These are phyloP conservation scores for Fopius arisanus DNA, from an alignment of 1,140 invertebrate species.

Conservation along the genomic window DNA sequence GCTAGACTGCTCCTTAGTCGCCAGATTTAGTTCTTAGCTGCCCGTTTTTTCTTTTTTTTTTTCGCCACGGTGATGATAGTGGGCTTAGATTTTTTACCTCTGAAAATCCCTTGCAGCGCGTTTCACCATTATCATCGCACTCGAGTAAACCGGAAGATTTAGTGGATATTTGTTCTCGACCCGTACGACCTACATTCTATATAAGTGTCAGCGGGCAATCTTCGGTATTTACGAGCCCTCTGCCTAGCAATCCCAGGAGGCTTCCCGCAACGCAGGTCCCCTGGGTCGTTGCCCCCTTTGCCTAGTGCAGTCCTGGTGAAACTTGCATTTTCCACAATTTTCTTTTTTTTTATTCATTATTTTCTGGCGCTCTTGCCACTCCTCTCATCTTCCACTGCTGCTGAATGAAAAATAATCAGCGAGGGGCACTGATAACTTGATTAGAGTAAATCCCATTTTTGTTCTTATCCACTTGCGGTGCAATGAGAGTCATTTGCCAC, in stretches of 20 bases:
- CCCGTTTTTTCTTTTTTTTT: no score
- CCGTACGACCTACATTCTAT: conserved; percentile 37
- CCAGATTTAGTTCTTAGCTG: background rate
- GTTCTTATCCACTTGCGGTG: background rate
- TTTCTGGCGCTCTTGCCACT: background rate
- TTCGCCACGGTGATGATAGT: no score
- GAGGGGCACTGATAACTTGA: background rate
- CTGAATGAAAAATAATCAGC: background rate
- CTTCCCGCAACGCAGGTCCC: conserved; percentile 27
- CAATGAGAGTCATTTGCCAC: no score
- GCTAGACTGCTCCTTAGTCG: background rate
- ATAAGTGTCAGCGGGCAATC: conserved; percentile 35
- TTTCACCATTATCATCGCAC: conserved; percentile 31
- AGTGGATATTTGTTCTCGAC: conserved; percentile 34
- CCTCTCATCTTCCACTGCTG: background rate
- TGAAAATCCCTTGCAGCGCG: background rate
- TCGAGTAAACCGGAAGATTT: conserved; percentile 31
- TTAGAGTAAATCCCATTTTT: background rate
- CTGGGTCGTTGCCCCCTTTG: conserved; percentile 25
- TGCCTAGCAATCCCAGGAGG: conserved; percentile 26
- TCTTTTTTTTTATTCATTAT: background rate
- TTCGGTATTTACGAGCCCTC: conserved; percentile 36
- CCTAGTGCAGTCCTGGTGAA: conserved; percentile 3
- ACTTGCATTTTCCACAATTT: background rate
- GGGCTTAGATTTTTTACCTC: conserved; percentile 3